phyloP scores from a whole-genome alignment of 2,113 vertebrate genomes.

The Grammomys surdaster region DNA sequence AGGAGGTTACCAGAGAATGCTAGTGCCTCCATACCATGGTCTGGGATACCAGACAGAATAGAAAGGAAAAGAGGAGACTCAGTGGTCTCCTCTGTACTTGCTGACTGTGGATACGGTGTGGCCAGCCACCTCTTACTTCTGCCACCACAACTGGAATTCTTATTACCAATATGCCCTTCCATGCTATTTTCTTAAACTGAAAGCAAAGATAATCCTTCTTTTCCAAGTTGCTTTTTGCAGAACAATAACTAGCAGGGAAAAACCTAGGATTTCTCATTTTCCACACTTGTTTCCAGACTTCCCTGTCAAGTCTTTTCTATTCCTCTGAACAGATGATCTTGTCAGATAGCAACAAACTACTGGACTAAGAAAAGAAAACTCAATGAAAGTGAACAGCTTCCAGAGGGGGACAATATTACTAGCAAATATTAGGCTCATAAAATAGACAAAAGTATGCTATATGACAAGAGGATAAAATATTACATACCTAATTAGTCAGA shows the following conservation, averaged over 20 bases:
- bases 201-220: background rate
- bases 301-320: background rate
- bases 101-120: background rate
- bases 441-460: background rate
- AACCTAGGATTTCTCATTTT: background rate
- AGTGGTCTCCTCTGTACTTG: background rate
- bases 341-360: background rate
- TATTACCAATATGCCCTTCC: background rate
- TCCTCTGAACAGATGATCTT: background rate
- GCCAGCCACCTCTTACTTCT: background rate
- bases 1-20: too few species aligned
- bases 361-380: conserved; percentile 22
- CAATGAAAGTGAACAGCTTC: background rate
- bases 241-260: background rate
- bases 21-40: too few species aligned
- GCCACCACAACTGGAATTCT: background rate
- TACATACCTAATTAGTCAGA: conserved; percentile 36
- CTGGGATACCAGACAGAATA: background rate
- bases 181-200: background rate
- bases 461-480: background rate
- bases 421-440: background rate
- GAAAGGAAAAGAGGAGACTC: background rate
- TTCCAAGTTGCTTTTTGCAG: background rate
- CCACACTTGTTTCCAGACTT: background rate
- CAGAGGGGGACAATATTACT: background rate